phyloP scores from a whole-genome alignment of 2,113 vertebrate species.

The Oceanites oceanicus region DNA sequence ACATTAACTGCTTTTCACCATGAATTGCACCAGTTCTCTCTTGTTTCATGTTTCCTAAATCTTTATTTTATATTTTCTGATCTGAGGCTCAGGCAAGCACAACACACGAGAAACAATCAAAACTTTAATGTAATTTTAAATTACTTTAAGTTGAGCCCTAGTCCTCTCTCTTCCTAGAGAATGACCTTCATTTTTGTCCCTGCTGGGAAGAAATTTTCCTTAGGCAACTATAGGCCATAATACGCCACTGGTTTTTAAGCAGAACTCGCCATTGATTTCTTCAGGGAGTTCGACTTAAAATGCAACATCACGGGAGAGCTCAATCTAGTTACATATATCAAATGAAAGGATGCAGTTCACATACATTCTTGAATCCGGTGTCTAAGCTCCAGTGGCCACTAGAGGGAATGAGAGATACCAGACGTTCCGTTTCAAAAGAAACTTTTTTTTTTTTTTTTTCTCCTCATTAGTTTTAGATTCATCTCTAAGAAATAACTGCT shows the following conservation, averaged over 20 bases:
- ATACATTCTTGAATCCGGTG: neutral
- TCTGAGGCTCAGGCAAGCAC: neutral
- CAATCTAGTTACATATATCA: neutral
- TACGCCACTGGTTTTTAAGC: conserved; percentile 2
- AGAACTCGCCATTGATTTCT: conserved; percentile 56
- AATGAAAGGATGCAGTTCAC: neutral
- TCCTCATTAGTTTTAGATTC: neutral
- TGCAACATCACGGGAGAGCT: conserved; percentile 22
- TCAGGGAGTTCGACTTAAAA: conserved; percentile 46
- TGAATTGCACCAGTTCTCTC: neutral
- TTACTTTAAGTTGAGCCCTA: conserved; percentile 13
- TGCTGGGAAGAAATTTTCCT: conserved; percentile 39
- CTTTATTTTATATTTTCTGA: neutral
- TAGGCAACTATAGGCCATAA: neutral
- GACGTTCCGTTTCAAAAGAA: neutral
- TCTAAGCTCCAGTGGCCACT: neutral
- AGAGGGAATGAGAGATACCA: conserved; percentile 40
- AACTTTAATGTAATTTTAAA: conserved; percentile 51
- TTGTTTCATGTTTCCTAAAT: neutral
- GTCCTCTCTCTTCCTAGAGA: neutral
- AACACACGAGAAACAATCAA: conserved; percentile 37
- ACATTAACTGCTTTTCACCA: neutral
- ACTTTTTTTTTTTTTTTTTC: neutral
- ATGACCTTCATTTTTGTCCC: conserved; percentile 49
- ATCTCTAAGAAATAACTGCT: neutral